Conservation (phyloP, 2,888 invertebrate genomes). For the Drosophila niveifrons region DNA sequence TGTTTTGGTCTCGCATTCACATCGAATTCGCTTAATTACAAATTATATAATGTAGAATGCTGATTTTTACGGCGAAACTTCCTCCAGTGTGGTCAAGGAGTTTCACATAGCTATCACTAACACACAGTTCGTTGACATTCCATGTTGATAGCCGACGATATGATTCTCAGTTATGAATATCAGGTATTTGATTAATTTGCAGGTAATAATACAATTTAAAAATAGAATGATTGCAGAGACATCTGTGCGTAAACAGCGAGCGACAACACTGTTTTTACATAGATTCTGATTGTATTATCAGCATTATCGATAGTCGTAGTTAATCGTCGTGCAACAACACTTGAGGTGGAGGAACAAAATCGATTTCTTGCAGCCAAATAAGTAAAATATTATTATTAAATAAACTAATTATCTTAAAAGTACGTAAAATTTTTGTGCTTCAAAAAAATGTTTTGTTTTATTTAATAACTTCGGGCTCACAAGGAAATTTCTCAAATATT, state of each 20-base stretch:
- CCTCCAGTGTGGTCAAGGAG: constrained; percentile 39
- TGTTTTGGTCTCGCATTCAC: constrained; percentile 68
- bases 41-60: constrained; percentile 68
- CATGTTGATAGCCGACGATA: neutral
- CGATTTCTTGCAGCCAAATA: neutral
- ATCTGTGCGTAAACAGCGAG: constrained; percentile 12
- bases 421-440: too few species aligned
- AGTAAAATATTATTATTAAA: constrained; percentile 12
- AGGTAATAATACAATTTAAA: constrained; percentile 16
- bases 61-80: constrained; percentile 33
- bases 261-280: constrained; percentile 41
- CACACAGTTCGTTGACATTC: constrained; percentile 2
- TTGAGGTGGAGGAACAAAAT: neutral
- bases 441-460: too few species aligned
- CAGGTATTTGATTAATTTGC: constrained; percentile 8
- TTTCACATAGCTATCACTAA: constrained; percentile 30
- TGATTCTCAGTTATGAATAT: constrained; percentile 16
- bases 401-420: constrained; percentile 1
- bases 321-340: constrained; percentile 22
- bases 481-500: too few species aligned
- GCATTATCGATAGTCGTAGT: neutral
- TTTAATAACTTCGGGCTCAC: too few species aligned
- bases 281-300: constrained; percentile 1
- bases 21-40: constrained; percentile 50
- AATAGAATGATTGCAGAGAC: constrained; percentile 39